Percentiles rank a stretch among this genome's conserved stretches.
Conservation (phyloP, 2,888 invertebrate species). For the Drosophila nigritarsus region DNA sequence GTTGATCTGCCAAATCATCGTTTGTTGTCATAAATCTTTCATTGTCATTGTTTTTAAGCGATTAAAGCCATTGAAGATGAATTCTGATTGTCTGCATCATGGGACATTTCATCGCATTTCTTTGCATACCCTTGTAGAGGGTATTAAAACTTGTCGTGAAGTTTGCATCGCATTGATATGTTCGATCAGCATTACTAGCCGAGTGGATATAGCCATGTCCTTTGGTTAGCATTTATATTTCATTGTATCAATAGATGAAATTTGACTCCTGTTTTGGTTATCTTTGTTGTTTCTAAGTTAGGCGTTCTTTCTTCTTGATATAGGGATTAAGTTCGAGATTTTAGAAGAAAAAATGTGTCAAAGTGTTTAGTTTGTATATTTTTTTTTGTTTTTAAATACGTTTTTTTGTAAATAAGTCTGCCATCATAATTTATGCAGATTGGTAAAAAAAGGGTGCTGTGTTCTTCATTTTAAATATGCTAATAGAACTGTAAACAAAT, state of each 20-base stretch:
- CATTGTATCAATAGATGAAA: not conserved
- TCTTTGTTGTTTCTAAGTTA: not conserved
- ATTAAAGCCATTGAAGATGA: not conserved
- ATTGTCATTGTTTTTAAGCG: conserved; percentile 33
- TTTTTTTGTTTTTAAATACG: too few species aligned
- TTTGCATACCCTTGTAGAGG: not conserved
- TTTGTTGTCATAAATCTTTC: conserved; percentile 27
- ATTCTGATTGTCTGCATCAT: not conserved
- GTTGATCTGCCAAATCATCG: conserved; percentile 43
- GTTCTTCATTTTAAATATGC: not conserved
- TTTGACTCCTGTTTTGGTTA: not conserved
- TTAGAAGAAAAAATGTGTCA: too few species aligned
- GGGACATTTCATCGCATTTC: conserved; percentile 4
- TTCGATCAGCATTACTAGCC: not conserved
- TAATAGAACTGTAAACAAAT: not conserved
- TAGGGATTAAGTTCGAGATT: not conserved
- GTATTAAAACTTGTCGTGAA: not conserved
- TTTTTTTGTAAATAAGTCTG: not conserved
- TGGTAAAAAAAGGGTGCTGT: not conserved
- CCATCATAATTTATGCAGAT: not conserved
- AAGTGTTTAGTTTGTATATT: too few species aligned
- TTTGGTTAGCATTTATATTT: not conserved
- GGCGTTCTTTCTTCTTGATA: not conserved
- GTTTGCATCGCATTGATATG: not conserved
- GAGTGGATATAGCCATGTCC: not conserved